Conservation (phyloP, 1,140 invertebrate genomes). For the Lucilia sericata region DNA sequence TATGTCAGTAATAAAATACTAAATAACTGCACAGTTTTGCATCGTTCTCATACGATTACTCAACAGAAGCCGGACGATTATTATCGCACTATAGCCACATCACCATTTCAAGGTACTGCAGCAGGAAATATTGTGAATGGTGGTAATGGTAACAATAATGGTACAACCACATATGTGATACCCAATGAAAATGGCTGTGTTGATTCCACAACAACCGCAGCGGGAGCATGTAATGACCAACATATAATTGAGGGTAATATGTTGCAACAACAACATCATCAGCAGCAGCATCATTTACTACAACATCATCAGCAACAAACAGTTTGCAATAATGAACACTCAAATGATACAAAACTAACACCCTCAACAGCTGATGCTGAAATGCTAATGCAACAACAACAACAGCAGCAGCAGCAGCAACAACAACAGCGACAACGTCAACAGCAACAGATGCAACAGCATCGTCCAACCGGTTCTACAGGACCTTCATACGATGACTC, state of each 20-base stretch:
- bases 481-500: slow-evolving; percentile 75
- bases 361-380: slow-evolving; percentile 46
- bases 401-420: slow-evolving; percentile 49
- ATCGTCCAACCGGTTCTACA: slow-evolving; percentile 24
- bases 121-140: slow-evolving; percentile 38
- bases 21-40: slow-evolving; percentile 49
- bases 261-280: slow-evolving; percentile 51
- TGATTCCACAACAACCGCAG: slow-evolving; percentile 32
- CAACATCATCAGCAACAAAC: slow-evolving; percentile 47
- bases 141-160: slow-evolving; percentile 23
- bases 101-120: slow-evolving; percentile 60
- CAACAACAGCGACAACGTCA: slow-evolving; percentile 51
- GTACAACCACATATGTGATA: slow-evolving; percentile 58
- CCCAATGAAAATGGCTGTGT: slow-evolving; percentile 47
- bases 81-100: slow-evolving; percentile 66
- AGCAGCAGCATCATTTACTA: slow-evolving; percentile 54
- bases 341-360: slow-evolving; percentile 23
- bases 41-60: slow-evolving; percentile 11
- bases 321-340: neutral
- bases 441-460: slow-evolving; percentile 68
- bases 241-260: neutral
- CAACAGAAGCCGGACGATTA: slow-evolving; percentile 66
- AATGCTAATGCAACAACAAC: slow-evolving; percentile 49
- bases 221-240: neutral
- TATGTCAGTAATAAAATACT: slow-evolving; percentile 48